Conservation (phyloP, 1,140 invertebrate species). For the Bombus impatiens region DNA sequence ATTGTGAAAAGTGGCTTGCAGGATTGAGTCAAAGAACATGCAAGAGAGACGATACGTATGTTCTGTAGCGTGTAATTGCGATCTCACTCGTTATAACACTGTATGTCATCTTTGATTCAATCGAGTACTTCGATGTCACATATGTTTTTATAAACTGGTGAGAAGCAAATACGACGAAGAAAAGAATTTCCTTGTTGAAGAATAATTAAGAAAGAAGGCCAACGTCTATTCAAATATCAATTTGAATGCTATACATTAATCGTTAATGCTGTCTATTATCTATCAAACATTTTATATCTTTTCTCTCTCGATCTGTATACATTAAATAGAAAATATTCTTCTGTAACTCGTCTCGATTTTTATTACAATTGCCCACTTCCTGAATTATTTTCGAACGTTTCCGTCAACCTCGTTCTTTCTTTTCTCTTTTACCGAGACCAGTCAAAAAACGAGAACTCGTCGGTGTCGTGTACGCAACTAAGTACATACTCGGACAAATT, state of each 20-base stretch:
- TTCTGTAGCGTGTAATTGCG: background rate
- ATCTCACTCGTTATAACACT: slow-evolving; percentile 23
- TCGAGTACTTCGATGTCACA: slow-evolving; percentile 37
- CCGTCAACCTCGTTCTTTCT: too few relatives aligned
- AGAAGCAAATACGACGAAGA: slow-evolving; percentile 34
- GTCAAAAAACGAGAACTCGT: too few relatives aligned
- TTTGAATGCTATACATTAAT: slow-evolving; percentile 68
- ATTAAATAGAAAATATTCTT: slow-evolving; percentile 78
- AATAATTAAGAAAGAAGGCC: slow-evolving; percentile 46
- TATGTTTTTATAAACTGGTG: slow-evolving; percentile 40
- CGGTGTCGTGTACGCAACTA: too few relatives aligned
- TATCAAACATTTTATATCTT: slow-evolving; percentile 77
- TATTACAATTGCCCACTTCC: background rate
- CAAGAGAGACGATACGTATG: background rate
- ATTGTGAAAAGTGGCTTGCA: slow-evolving; percentile 45
- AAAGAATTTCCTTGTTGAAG: slow-evolving; percentile 55
- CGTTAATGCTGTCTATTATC: slow-evolving; percentile 72
- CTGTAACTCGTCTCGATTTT: slow-evolving; percentile 59
- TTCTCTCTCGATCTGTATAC: slow-evolving; percentile 67
- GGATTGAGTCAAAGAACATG: slow-evolving; percentile 47
- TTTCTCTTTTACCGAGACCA: too few relatives aligned
- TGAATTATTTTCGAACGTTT: too few relatives aligned
- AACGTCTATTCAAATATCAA: slow-evolving; percentile 50
- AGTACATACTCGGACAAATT: too few relatives aligned
- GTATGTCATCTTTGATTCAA: slow-evolving; percentile 57